phyloP scores from a whole-genome alignment of 2,888 invertebrate species.

The Polyommatus icarus region DNA sequence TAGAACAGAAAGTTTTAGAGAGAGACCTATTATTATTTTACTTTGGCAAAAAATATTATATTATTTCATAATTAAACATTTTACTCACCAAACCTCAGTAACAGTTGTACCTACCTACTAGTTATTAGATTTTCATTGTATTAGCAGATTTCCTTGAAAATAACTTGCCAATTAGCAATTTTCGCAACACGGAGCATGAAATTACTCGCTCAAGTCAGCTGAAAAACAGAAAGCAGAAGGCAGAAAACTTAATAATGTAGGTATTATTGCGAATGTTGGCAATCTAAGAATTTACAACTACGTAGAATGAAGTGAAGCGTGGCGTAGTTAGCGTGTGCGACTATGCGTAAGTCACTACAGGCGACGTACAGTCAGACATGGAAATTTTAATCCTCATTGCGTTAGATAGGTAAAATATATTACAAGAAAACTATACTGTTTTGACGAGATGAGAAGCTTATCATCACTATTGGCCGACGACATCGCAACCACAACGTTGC shows the following conservation, averaged over 20 bases:
- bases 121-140: neutral
- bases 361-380: neutral
- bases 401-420: neutral
- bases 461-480: too few species aligned
- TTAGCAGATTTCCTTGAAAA: neutral
- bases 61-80: too few species aligned
- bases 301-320: constrained; percentile 43
- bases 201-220: constrained; percentile 24
- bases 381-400: neutral
- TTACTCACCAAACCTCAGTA: neutral
- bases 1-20: too few species aligned
- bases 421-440: too few species aligned
- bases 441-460: too few species aligned
- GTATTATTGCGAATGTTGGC: constrained; percentile 37
- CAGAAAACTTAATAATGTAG: constrained; percentile 34
- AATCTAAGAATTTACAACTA: constrained; percentile 45
- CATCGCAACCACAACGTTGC: too few species aligned
- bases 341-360: constrained; percentile 45
- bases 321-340: constrained; percentile 53
- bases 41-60: too few species aligned
- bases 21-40: too few species aligned
- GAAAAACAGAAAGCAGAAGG: constrained; percentile 2
- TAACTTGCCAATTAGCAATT: constrained; percentile 24
- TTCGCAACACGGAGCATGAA: constrained; percentile 15
- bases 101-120: neutral